phyloP scores from a whole-genome alignment of 2,113 vertebrate species.

The Tautogolabrus adspersus region DNA sequence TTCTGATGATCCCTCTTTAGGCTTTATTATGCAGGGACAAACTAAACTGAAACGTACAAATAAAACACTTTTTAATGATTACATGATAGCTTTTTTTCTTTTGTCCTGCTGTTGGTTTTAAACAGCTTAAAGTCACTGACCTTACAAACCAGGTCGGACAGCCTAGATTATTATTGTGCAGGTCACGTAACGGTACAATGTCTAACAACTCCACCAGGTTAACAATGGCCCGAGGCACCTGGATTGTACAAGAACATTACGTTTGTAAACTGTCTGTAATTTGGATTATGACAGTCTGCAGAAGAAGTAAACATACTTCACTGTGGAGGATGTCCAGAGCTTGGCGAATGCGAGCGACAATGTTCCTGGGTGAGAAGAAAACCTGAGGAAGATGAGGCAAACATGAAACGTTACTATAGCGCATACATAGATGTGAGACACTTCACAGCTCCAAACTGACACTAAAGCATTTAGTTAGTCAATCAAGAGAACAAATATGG shows the following conservation, averaged over 20 bases:
- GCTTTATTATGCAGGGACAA: conserved; percentile 87
- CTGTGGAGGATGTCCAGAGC: conserved; percentile 90
- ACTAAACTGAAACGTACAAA: conserved; percentile 79
- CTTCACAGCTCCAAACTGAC: too few relatives aligned
- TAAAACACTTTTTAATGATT: background rate
- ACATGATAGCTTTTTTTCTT: background rate
- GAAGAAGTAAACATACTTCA: conserved; percentile 64
- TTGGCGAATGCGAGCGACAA: conserved; percentile 81
- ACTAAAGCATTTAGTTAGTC: too few relatives aligned
- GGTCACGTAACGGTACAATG: conserved; percentile 80
- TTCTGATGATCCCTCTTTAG: conserved; percentile 83
- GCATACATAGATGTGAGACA: too few relatives aligned
- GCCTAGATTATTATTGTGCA: conserved; percentile 81
- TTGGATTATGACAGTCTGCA: background rate
- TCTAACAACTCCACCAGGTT: conserved; percentile 88
- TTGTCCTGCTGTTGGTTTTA: background rate
- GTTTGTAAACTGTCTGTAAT: background rate
- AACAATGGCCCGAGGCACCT: conserved; percentile 93
- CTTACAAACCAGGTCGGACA: conserved; percentile 85
- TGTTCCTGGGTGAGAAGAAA: conserved; percentile 87
- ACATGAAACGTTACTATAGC: background rate
- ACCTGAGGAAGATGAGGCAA: conserved; percentile 71
- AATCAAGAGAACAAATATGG: too few relatives aligned
- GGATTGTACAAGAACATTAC: background rate
- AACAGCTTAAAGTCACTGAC: conserved; percentile 57